Evolutionary conservation across 53 echinoderm and acorn worm genomes (phyloP), one percentile per base, ranked within the genome.

Genomic region (Paracentrotus lividus): DNA sequence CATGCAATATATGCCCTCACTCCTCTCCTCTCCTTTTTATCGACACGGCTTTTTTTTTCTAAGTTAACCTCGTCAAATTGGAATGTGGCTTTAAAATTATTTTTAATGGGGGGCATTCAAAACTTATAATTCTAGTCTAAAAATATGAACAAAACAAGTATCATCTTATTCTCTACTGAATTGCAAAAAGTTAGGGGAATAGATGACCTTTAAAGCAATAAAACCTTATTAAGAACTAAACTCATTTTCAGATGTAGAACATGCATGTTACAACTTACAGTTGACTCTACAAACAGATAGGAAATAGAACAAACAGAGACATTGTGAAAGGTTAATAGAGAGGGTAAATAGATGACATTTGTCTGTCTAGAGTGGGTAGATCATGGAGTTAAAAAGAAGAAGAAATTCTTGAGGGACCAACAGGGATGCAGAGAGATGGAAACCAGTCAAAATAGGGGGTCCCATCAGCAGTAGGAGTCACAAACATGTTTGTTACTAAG

Each of bases 271-370:
- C 81, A 81, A 81, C 2, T 24, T 81, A 24, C 47, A 81, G n/a
- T 81, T 81, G 49, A n/a, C 42, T 81, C 81, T 47, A 47, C 45
- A 81, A 81, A 81, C 26, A 45, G 81, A 81, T 18, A 16, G 47
- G 81, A 81, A 81, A 81, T 44, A 26, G 44, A 81, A 81, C 81
- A 81, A 81, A 81, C n/a, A 81, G 81, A 78, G n/a, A 81, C 81
- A 81, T 47, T 47, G 47, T 26, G 47, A 81, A 81, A 49, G 81
- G 81, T 81, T 81, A 81, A 81, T 45, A 81, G 47, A 47, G 44
- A 81, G 45, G 18, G 81, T 49, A 47, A 81, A 81, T 45, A 81
- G 27, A 27, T 81, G 81, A 45, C 81, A 81, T 81, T 81, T 81
- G 81, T 81, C 81, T 12, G 44, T 26, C 47, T 4, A 8, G 81